Evolutionary conservation across 2,888 invertebrate species (phyloP).

Genomic region (Notocelia uddmanniana): DNA sequence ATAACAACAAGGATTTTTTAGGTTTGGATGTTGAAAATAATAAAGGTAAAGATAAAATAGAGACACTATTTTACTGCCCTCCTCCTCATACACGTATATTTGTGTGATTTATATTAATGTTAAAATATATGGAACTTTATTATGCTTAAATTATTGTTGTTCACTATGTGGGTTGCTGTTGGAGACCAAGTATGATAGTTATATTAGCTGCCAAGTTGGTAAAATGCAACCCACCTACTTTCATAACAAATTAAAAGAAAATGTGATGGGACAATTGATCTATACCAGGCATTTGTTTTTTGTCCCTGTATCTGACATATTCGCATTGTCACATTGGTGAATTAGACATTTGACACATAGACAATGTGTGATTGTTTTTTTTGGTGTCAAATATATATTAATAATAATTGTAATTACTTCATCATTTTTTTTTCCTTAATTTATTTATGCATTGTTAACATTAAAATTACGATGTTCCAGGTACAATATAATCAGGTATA

Average conservation of each 20-base stretch:
- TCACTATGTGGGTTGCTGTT: no score
- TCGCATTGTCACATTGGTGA: neutral
- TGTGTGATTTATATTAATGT: slow-evolving; percentile 15
- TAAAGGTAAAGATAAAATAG: neutral
- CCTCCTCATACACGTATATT: slow-evolving; percentile 7
- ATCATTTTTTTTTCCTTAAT: slow-evolving; percentile 31
- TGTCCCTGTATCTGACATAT: neutral
- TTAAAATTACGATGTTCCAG: slow-evolving; percentile 45
- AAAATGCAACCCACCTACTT: neutral
- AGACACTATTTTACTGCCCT: slow-evolving; percentile 11
- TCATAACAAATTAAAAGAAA: neutral
- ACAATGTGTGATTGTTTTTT: neutral
- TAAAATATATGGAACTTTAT: slow-evolving; percentile 10
- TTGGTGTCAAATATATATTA: slow-evolving; percentile 1
- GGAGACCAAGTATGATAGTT: neutral
- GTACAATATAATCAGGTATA: slow-evolving; percentile 46
- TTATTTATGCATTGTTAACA: slow-evolving; percentile 43
- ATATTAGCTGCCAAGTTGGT: neutral
- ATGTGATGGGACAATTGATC: neutral
- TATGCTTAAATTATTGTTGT: slow-evolving; percentile 16
- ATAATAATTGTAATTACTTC: slow-evolving; percentile 38
- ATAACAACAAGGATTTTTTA: neutral
- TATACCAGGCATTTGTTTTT: neutral
- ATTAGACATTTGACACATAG: neutral
- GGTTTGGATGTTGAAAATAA: neutral